Conservation (phyloP, 1,140 invertebrate genomes). For the Neelides sp. region DNA sequence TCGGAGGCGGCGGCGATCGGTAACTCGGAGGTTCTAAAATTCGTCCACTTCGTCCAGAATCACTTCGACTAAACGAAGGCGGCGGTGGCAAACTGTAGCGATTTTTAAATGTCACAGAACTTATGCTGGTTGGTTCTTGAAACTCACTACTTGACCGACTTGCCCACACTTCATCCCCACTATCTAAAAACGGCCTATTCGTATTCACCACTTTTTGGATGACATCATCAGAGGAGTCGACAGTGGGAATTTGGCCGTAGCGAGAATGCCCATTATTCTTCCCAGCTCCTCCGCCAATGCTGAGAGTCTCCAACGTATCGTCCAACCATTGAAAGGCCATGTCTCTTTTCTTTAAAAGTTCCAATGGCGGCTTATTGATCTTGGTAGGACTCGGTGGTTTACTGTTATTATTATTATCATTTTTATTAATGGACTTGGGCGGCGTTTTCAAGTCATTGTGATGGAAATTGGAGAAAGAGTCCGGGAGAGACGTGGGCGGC, state of each 20-base stretch:
- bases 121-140: neutral
- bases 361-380: constrained; percentile 17
- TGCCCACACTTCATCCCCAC: constrained; percentile 31
- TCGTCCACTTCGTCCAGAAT: neutral
- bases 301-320: constrained; percentile 25
- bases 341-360: constrained; percentile 30
- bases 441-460: no score
- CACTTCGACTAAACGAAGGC: constrained; percentile 12
- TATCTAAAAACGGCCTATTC: constrained; percentile 11
- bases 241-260: neutral
- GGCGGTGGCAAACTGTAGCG: constrained; percentile 22
- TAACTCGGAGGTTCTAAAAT: constrained; percentile 16
- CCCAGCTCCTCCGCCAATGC: constrained; percentile 16
- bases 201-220: no score
- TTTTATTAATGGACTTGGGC: no score
- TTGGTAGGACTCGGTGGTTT: no score
- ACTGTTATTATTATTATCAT: no score
- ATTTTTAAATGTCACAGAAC: no score
- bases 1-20: constrained; percentile 16
- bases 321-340: constrained; percentile 33
- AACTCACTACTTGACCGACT: constrained; percentile 8
- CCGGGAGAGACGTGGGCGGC: no score
- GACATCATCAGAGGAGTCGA: no score
- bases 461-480: no score
- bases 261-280: constrained; percentile 1